Base-by-base conservation (phyloP, 2,797 vertebrate species). In the Poeciliopsis gracilis region DNA sequence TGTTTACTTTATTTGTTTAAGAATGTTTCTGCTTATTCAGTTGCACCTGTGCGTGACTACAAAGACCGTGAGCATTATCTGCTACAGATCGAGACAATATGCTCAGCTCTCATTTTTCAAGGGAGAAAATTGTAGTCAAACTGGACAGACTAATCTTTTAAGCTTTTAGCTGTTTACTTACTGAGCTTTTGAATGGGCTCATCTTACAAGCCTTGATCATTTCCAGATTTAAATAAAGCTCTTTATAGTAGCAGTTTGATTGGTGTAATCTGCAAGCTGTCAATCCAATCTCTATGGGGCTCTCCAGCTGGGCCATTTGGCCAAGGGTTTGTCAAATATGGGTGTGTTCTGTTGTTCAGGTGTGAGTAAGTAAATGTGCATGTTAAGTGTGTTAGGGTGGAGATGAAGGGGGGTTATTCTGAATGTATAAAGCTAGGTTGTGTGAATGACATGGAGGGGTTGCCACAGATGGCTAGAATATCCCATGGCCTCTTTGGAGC, bases 191-290 rank as follows among this genome's bases (percentile, higher is more conserved):
- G 86, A 92, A 91, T 91, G 80, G 87, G 83, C 83, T 90, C 85
- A 87, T 92, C 81, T 92, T 89, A 91, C 90, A 83, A 90, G 89
- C 91, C 92, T 93, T 94, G 90, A 93, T 92, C 93, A 92, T 90
- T 92, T 91, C 28, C 89, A 93, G 90, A 89, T 89, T 91, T 92
- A 94, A 94, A 93, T 94, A 90, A 93, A 93, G 90, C 94, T 92
- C 90, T 94, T 93, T 91, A 93, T 91, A 82, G 87, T 83, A 85
- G 86, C 77, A 51, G 84, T 91, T 90, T 90, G 91, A 92, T 94
- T 93, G 88, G 87, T 88, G 85, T 94, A 94, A 95, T 95, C 92
- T 94, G 92, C 91, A 94, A 91, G 90, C 91, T 92, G 93, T 94
- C 93, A 91, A 83, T 86, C 90, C 77, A 83, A 85, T 93, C 89